Base-by-base conservation (phyloP, 1,140 invertebrate genomes). In the Euglossa dilemma region DNA sequence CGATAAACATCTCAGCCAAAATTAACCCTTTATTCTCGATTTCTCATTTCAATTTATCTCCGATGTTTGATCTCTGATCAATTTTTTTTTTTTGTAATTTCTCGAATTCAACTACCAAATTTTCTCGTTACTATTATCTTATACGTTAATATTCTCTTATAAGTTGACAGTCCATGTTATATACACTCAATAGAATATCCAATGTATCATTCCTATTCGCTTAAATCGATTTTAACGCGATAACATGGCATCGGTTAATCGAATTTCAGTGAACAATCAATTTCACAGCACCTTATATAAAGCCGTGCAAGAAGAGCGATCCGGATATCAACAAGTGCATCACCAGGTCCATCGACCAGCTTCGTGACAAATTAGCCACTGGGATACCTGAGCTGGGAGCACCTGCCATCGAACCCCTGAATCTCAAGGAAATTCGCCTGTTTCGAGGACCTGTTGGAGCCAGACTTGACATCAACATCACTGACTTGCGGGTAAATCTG, bases 311-410 rank as follows among this genome's bases (percentile, higher is more conserved):
- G 87, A 95, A 95, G 82, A 95, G 93, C 67, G 95, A 96, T 90
- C 95, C 96, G 0, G 93, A 96, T 16, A 94, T 97, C 56, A 94
- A 96, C 85, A 93, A 94, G 79, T 97, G 96, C 89, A 96, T 97
- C 73, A 95, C 95, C 63, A 95, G 96, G 74, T 95, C 96, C 1
- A 95, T 97, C 9, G 95, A 96, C 56, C 92, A 94, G 43, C 89
- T 97, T 7, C 94, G 95, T 75, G 94, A 94, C 0, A 95, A 96
- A 90, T 94, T 97, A 69, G 92, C 93, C 9, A 90, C 94, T 91
- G 96, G 96, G 82, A 96, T 96, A 77, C 95, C 95, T 2, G 96
- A 97, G 91, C 90, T 97, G n/a, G 95, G 96, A 1, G 96, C 96
- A 18, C 96, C 96, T 0, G 91, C 95, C 1, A 95, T 97, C 7